Base-by-base conservation (phyloP, 1,140 invertebrate genomes). In the Drosophila equinoxialis region DNA sequence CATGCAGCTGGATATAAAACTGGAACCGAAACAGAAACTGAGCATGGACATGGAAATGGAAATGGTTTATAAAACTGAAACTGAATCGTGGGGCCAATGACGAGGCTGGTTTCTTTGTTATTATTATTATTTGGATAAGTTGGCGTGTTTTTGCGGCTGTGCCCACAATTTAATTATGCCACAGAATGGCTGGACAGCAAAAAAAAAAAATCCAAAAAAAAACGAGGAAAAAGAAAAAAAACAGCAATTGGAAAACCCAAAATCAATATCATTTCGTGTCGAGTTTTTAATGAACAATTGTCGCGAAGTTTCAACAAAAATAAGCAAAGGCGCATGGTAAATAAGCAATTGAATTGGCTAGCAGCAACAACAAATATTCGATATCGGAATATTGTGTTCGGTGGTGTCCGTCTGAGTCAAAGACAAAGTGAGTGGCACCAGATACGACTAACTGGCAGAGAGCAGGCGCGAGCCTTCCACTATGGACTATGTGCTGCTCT, bases 71-170 rank as follows among this genome's bases (percentile, higher is more conserved):
- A 30, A 30, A 66, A 67, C 20, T 59, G 48, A 61, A 42, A 30
- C 48, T 48, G 37, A 33, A 48, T 8, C 11, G 13, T 11, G 7
- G 26, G 13, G 51, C 51, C 66, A 45, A 70, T 74, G 71, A 79
- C 77, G 66, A 64, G 78, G 65, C 65, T 74, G 71, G 76, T 74
- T 81, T 68, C 71, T 58, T 54, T 85, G 73, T 65, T 76, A 87
- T 79, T 82, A 69, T 82, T 82, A 86, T 86, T 87, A 86, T 76
- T 82, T 76, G 66, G 65, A 82, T 87, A 79, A 76, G 65, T 87
- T 62, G 66, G 65, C 65, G 57, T 68, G 66, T 58, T 71, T 77
- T 71, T 65, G 64, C 74, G 64, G 61, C 80, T 72, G 79, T 82
- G 82, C 71, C 79, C 71, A 76, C 75, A 76, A 51, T 81, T 82